A percentile compares a stretch with the other conserved stretches of the same genome.
phyloP scores from a whole-genome alignment of 2,797 vertebrate genomes.

The Eremophila alpestris region DNA sequence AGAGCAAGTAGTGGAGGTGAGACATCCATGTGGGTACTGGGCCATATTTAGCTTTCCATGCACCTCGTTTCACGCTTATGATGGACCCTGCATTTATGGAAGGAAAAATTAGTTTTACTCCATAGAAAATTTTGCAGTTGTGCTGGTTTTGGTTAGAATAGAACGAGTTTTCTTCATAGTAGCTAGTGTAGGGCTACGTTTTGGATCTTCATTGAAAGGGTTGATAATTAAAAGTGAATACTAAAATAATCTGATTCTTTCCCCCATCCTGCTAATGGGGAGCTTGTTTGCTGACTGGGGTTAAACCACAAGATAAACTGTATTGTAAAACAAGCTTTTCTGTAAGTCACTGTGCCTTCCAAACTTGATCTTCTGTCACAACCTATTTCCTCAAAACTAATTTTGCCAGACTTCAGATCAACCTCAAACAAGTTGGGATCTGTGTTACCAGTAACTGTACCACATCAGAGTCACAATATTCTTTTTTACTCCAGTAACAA shows the following conservation, averaged over 20 bases:
- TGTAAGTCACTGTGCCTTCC: background rate
- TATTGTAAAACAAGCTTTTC: background rate
- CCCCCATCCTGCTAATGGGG: too few relatives aligned
- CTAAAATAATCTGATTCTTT: background rate
- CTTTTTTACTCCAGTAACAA: background rate
- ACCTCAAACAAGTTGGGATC: background rate
- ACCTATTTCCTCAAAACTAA: background rate
- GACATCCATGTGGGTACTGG: background rate
- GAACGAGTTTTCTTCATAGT: background rate
- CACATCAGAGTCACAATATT: background rate
- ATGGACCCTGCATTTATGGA: background rate
- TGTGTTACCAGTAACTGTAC: background rate
- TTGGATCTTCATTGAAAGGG: background rate
- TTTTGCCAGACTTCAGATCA: background rate
- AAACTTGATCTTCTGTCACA: background rate
- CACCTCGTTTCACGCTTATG: background rate
- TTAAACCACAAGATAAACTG: background rate
- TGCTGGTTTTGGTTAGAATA: background rate
- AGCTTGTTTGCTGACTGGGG: background rate
- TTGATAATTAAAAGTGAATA: background rate
- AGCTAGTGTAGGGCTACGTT: background rate
- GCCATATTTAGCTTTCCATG: background rate
- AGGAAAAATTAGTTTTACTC: background rate
- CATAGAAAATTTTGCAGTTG: background rate
- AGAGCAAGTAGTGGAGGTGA: background rate